These are phyloP conservation scores for Phataginus tricuspis DNA, from an alignment of 2,797 vertebrate species.

Conservation along the genomic window DNA sequence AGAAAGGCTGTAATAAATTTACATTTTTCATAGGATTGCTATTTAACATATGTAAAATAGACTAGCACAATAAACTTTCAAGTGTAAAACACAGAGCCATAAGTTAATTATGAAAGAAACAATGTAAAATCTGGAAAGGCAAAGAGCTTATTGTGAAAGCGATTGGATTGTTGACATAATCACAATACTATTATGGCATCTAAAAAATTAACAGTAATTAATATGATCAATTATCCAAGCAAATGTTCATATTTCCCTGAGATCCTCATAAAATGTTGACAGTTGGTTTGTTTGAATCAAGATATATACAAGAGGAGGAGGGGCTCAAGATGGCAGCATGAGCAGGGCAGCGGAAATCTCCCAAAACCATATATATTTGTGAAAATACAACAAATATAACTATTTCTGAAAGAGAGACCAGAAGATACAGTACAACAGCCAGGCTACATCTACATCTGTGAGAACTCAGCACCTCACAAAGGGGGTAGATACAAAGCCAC, in stretches of 20 bases:
- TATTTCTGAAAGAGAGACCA: no score
- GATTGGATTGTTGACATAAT: not conserved
- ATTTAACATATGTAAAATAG: not conserved
- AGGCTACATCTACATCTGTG: no score
- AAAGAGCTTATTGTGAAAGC: not conserved
- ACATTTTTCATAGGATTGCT: not conserved
- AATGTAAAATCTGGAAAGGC: not conserved
- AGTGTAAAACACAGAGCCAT: not conserved
- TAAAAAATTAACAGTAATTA: slow-evolving; percentile 14
- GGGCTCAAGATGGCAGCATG: no score
- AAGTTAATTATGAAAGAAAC: not conserved
- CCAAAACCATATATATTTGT: no score
- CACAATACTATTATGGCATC: not conserved
- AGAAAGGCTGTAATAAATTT: not conserved
- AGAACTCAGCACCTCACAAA: no score
- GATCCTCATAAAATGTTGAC: not conserved
- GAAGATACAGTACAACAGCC: no score
- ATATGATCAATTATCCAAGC: not conserved
- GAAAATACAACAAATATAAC: no score
- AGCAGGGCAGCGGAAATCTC: no score
- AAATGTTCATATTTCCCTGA: not conserved
- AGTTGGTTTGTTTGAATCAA: not conserved
- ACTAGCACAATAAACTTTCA: slow-evolving; percentile 3
- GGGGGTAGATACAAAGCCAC: no score
- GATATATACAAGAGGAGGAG: not conserved